These are phyloP conservation scores for Corvus cornix DNA, from an alignment of 2,113 vertebrate genomes.

Conservation along the genomic window DNA sequence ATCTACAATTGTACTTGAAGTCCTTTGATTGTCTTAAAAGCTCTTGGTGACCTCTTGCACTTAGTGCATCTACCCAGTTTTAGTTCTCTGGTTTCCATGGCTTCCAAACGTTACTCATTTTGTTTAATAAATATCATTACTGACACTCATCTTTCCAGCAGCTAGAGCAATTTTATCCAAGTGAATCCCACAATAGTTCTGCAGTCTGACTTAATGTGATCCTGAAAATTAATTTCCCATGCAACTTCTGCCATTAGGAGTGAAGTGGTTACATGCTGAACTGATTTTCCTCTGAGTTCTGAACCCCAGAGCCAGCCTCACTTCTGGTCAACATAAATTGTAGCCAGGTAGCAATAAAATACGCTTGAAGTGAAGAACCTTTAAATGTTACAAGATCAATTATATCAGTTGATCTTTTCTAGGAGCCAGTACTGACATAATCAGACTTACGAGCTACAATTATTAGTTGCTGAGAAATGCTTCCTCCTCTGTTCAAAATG, in stretches of 20 bases:
- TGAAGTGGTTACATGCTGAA: conserved; percentile 64
- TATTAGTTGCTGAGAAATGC: background rate
- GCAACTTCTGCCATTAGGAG: conserved; percentile 65
- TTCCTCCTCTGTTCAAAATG: background rate
- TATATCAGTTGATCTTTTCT: conserved; percentile 53
- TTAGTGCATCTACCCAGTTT: conserved; percentile 12
- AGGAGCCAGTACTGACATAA: conserved; percentile 38
- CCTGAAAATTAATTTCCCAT: conserved; percentile 78
- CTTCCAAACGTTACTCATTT: conserved; percentile 70
- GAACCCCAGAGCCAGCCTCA: conserved; percentile 29
- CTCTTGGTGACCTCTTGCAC: conserved; percentile 47
- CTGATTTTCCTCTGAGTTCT: conserved; percentile 62
- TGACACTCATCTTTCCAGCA: conserved; percentile 68
- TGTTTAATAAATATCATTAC: conserved; percentile 76
- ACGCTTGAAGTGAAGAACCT: conserved; percentile 14
- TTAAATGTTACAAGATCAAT: conserved; percentile 61
- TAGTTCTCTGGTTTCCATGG: conserved; percentile 59
- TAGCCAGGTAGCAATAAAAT: conserved; percentile 33
- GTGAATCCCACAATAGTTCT: conserved; percentile 65
- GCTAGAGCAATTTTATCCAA: conserved; percentile 67
- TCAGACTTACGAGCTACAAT: conserved; percentile 13
- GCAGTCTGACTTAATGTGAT: conserved; percentile 70
- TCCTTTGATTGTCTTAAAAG: conserved; percentile 68
- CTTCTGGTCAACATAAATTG: conserved; percentile 55
- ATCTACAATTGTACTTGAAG: conserved; percentile 10